These are phyloP conservation scores for Syngnathus acus DNA, from an alignment of 2,797 vertebrate genomes.

Conservation along the genomic window DNA sequence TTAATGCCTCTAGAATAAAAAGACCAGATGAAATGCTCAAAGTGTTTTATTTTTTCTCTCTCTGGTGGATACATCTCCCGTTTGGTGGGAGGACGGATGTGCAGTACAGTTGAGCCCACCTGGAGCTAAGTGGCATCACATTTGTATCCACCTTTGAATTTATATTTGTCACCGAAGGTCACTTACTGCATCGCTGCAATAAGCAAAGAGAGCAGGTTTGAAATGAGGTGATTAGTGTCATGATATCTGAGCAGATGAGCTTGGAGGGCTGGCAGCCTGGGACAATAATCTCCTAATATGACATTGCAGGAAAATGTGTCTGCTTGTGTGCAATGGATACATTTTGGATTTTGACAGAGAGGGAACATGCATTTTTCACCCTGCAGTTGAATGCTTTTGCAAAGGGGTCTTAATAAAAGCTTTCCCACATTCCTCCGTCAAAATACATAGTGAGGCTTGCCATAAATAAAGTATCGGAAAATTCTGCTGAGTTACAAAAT, in stretches of 20 bases:
- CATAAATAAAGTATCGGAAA: no score
- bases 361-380: not conserved
- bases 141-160: not conserved
- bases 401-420: not conserved
- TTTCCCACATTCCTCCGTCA: not conserved
- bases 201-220: slow-evolving; percentile 42
- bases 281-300: slow-evolving; percentile 39
- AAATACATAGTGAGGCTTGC: not conserved
- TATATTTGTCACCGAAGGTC: slow-evolving; percentile 21
- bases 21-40: not conserved
- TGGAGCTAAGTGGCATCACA: not conserved
- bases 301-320: slow-evolving; percentile 13
- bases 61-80: not conserved
- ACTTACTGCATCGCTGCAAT: slow-evolving; percentile 19
- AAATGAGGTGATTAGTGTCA: slow-evolving; percentile 54
- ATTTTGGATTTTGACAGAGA: not conserved
- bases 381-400: not conserved
- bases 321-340: slow-evolving; percentile 18
- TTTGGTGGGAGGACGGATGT: not conserved
- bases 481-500: not conserved
- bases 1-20: not conserved
- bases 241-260: slow-evolving; percentile 36
- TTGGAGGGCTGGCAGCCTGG: slow-evolving; percentile 12
- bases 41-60: not conserved
- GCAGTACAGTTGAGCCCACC: not conserved